Percentiles rank a stretch among this genome's conserved stretches.
phyloP scores from a whole-genome alignment of 2,797 vertebrate genomes.

The Rhincodon typus region DNA sequence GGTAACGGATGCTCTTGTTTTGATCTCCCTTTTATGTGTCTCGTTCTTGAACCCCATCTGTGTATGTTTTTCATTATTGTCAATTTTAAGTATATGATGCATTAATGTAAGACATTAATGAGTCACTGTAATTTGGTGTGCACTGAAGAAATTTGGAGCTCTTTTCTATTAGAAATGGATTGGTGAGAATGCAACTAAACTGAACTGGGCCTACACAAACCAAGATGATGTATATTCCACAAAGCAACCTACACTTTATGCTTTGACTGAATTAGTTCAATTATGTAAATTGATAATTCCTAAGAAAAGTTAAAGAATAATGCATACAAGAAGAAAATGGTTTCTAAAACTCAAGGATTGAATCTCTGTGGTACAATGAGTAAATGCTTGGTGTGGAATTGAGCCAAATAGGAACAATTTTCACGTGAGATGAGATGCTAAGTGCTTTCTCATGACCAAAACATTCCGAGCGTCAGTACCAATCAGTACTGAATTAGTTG shows the following conservation, averaged over 20 bases:
- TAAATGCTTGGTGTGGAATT: background rate
- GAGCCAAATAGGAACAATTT: background rate
- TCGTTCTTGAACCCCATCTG: background rate
- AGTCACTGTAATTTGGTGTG: background rate
- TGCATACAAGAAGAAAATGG: background rate
- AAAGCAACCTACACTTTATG: background rate
- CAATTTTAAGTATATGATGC: background rate
- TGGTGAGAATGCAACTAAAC: background rate
- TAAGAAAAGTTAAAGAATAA: too few relatives aligned
- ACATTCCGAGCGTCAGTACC: background rate
- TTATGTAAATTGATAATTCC: background rate
- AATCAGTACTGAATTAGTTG: background rate
- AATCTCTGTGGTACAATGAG: background rate
- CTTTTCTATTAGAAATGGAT: background rate
- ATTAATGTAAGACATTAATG: background rate
- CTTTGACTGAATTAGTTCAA: background rate
- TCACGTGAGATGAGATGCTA: background rate
- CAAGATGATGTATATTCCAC: background rate
- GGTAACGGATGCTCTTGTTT: background rate
- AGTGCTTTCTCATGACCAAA: background rate
- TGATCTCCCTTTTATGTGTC: background rate
- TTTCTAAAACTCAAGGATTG: background rate
- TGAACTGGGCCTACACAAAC: background rate
- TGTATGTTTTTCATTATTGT: background rate
- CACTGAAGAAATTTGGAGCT: background rate